phyloP scores from a whole-genome alignment of 2,797 vertebrate species.

The Notolepis coatsorum region DNA sequence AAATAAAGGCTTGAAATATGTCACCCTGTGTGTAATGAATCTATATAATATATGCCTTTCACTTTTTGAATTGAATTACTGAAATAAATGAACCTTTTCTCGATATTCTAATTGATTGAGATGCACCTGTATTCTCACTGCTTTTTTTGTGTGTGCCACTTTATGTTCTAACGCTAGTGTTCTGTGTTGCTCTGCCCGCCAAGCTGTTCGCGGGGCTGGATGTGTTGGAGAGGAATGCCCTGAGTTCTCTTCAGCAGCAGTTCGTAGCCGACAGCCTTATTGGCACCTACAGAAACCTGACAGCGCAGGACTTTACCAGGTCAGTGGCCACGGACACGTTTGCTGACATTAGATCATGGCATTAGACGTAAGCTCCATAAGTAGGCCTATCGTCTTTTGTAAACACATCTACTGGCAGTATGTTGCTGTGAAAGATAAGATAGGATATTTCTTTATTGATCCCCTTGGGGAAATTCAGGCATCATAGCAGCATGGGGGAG shows the following conservation, averaged over 20 bases:
- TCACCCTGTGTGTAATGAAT: no score
- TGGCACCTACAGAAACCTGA: slow-evolving; percentile 73
- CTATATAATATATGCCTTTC: no score
- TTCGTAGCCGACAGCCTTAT: slow-evolving; percentile 76
- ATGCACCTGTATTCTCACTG: no score
- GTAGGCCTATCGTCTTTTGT: not conserved
- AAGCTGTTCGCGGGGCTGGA: slow-evolving; percentile 80
- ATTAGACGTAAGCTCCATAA: not conserved
- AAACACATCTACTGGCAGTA: no score
- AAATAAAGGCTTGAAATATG: no score
- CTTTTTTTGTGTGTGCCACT: not conserved
- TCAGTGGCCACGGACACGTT: slow-evolving; percentile 34
- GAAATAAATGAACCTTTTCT: no score
- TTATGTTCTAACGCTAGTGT: slow-evolving; percentile 2
- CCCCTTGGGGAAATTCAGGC: no score
- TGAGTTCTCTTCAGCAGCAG: slow-evolving; percentile 72
- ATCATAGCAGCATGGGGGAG: no score
- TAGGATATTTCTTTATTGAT: no score
- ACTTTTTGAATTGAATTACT: no score
- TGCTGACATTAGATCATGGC: not conserved
- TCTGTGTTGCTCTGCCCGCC: slow-evolving; percentile 24
- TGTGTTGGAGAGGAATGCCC: slow-evolving; percentile 70
- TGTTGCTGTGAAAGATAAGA: no score
- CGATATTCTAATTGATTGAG: no score
- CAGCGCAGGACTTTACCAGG: slow-evolving; percentile 76